These are phyloP conservation scores for Rhagonycha fulva DNA, from an alignment of 2,888 invertebrate species.

Conservation along the genomic window DNA sequence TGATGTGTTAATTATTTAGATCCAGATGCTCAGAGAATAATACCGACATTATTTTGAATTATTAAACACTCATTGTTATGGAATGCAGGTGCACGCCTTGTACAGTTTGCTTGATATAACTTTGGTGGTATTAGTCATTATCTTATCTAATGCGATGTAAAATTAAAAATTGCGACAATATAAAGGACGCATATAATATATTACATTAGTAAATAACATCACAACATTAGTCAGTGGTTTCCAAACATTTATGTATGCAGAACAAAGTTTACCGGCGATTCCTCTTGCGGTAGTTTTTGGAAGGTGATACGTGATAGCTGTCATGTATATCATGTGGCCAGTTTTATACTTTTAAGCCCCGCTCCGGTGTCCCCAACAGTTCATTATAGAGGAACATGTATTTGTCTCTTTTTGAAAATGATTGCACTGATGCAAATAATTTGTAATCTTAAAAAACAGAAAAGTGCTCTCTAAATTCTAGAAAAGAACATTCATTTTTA, in stretches of 20 bases:
- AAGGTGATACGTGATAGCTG: too few relatives aligned
- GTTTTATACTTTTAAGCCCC: too few relatives aligned
- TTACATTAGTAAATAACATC: not conserved
- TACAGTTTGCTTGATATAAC: not conserved
- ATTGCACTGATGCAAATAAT: too few relatives aligned
- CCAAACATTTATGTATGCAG: not conserved
- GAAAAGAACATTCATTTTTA: too few relatives aligned
- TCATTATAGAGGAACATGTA: too few relatives aligned
- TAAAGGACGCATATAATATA: not conserved
- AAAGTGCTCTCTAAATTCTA: too few relatives aligned
- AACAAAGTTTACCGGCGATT: too few relatives aligned
- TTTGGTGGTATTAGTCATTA: not conserved
- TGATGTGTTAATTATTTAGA: not conserved
- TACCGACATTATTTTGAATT: not conserved
- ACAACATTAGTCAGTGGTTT: not conserved
- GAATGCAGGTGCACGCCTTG: conserved; percentile 2
- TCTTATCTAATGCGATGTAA: conserved; percentile 1
- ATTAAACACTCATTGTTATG: not conserved
- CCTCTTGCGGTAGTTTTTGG: too few relatives aligned
- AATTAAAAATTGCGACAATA: not conserved
- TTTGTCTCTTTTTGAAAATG: too few relatives aligned
- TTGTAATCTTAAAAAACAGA: too few relatives aligned
- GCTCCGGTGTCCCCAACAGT: too few relatives aligned
- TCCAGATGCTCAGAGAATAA: not conserved
- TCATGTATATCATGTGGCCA: too few relatives aligned